Evolutionary conservation across 2,797 vertebrate species (phyloP).

Genomic region (Gymnodraco acuticeps): DNA sequence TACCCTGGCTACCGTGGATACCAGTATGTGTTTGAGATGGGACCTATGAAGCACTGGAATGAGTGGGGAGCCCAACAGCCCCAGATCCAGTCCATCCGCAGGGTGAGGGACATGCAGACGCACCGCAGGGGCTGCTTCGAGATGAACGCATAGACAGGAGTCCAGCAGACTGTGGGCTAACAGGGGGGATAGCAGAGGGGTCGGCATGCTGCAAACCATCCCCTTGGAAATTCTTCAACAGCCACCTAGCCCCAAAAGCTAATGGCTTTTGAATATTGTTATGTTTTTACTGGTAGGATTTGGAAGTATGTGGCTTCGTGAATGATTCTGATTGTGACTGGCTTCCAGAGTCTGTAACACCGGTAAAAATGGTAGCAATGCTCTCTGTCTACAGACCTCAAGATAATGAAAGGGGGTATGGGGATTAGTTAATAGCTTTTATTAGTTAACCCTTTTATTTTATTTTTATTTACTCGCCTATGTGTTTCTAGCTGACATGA

Average conservation of each 20-base stretch:
- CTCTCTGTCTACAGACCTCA: conserved; percentile 74
- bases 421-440: conserved; percentile 61
- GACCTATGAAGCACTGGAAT: conserved; percentile 88
- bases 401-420: conserved; percentile 49
- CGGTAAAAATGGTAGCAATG: conserved; percentile 62
- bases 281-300: conserved; percentile 64
- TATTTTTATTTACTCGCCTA: conserved; percentile 66
- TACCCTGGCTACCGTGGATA: conserved; percentile 90
- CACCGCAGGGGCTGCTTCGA: conserved; percentile 88
- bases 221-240: conserved; percentile 58
- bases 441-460: conserved; percentile 67
- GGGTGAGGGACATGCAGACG: conserved; percentile 89
- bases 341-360: conserved; percentile 52
- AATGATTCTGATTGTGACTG: conserved; percentile 47
- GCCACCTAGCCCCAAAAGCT: conserved; percentile 48
- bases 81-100: conserved; percentile 89
- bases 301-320: conserved; percentile 46
- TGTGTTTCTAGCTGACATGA: conserved; percentile 65
- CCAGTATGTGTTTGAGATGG: conserved; percentile 88
- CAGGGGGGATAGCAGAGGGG: conserved; percentile 48
- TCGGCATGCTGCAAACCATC: conserved; percentile 48
- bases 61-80: conserved; percentile 88
- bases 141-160: conserved; percentile 72
- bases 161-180: conserved; percentile 37
- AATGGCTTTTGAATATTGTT: conserved; percentile 58